phyloP scores from a whole-genome alignment of 2,888 invertebrate species.

The Ctena decussata region DNA sequence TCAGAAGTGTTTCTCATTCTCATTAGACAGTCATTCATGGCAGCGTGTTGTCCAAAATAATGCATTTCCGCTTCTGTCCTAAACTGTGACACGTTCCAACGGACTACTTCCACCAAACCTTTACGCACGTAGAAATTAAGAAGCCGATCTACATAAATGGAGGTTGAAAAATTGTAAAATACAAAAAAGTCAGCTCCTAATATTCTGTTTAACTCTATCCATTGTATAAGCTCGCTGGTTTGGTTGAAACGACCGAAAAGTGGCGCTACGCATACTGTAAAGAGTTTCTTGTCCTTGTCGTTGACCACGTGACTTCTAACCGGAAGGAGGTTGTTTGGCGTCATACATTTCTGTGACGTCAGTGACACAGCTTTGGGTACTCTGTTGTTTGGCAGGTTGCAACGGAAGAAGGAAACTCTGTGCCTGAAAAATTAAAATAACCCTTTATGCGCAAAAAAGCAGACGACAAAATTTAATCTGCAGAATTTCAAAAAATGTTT shows the following conservation, averaged over 20 bases:
- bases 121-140: slow-evolving; percentile 69
- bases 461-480: too few relatives aligned
- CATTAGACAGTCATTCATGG: slow-evolving; percentile 84
- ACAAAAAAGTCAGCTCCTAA: slow-evolving; percentile 81
- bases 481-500: too few relatives aligned
- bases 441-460: too few relatives aligned
- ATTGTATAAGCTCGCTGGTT: slow-evolving; percentile 81
- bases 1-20: slow-evolving; percentile 69
- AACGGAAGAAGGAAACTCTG: slow-evolving; percentile 48
- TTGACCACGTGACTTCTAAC: slow-evolving; percentile 35
- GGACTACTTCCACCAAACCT: slow-evolving; percentile 74
- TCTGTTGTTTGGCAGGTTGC: slow-evolving; percentile 25
- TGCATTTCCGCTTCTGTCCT: slow-evolving; percentile 68
- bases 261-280: slow-evolving; percentile 76
- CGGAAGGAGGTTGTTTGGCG: slow-evolving; percentile 33
- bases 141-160: slow-evolving; percentile 71
- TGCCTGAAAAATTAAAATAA: too few relatives aligned
- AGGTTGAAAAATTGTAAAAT: slow-evolving; percentile 79
- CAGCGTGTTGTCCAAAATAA: slow-evolving; percentile 83
- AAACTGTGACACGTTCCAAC: slow-evolving; percentile 78
- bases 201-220: slow-evolving; percentile 82
- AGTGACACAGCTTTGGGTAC: slow-evolving; percentile 55
- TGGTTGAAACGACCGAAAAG: slow-evolving; percentile 71
- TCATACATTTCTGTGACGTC: slow-evolving; percentile 31
- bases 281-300: slow-evolving; percentile 24